Evolutionary conservation across 2,113 vertebrate genomes (phyloP), one percentile per base, ranked within the genome.

Genomic region (Seriola dumerili): DNA sequence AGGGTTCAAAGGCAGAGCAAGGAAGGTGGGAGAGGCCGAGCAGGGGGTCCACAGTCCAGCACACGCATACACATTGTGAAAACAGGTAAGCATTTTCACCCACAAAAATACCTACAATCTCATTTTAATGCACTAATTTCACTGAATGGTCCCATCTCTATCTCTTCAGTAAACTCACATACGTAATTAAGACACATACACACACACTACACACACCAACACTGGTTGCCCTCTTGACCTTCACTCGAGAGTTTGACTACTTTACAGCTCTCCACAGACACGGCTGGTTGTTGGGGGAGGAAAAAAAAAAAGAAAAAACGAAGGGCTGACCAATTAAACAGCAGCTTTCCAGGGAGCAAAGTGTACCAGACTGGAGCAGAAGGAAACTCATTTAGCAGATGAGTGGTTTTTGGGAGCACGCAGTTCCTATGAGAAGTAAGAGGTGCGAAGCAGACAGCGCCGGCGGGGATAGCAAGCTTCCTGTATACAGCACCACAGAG

Each of bases 361-460:
- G 64, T 13, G 71, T 54, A 71, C 72, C 80, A 76, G 80, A 72
- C 80, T 23, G 55, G 29, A 81, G 82, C 93, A 91, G 80, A 84
- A 86, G 92, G 91, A 93, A 94, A 95, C 85, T 91, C 91, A 89
- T 94, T 95, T 91, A 93, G 88, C 92, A 91, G 90, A 89, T 88
- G 85, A 85, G 87, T 83, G 86, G 67, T 76, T 88, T 87, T 78
- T 83, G 82, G 76, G 83, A 88, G 84, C 85, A 72, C 0, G 48
- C 78, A 19, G 81, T 52, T 73, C 76, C 78, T 72, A 52, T 17
- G 72, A 87, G 81, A 64, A 75, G 88, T 3, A 72, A 78, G 81
- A 83, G 58, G 89, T 81, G 88, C 42, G 82, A 88, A 78, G 80
- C 88, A 85, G 78, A 90, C 88, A 74, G 75, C 9, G 71, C 76